Percentiles rank a stretch among this genome's conserved stretches.
Conservation (phyloP, 2,797 vertebrate genomes). For the Carduelis carduelis region DNA sequence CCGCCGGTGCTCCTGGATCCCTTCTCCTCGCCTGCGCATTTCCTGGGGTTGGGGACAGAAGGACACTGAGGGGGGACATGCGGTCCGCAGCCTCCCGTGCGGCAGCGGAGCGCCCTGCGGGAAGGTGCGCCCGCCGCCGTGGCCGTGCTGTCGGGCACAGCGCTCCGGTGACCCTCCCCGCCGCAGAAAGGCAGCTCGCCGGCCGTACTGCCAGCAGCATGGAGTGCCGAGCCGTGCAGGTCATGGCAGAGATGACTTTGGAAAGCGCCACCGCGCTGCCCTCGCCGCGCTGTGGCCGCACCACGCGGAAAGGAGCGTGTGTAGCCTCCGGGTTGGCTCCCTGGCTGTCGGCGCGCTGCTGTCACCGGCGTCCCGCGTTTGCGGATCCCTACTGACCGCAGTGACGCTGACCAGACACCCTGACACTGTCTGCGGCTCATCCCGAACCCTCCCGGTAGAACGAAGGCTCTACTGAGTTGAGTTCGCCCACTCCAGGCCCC, state of each 20-base stretch:
- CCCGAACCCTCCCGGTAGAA: background rate
- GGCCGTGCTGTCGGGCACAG: background rate
- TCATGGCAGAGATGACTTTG: background rate
- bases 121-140: background rate
- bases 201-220: fast-evolving
- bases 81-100: background rate
- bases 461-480: background rate
- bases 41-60: background rate
- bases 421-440: background rate
- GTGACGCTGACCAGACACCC: background rate
- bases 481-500: background rate
- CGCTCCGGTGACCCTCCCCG: too few species aligned
- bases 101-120: background rate
- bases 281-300: background rate
- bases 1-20: background rate
- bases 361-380: background rate
- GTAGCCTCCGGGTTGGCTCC: background rate
- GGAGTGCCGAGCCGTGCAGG: background rate
- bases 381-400: background rate
- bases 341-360: background rate
- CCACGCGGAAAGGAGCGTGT: background rate
- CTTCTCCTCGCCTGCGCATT: background rate
- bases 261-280: background rate
- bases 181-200: background rate
- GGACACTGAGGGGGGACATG: background rate